These are phyloP conservation scores for Microcebus jonahi DNA, from an alignment of 2,113 vertebrate genomes.

Conservation along the genomic window DNA sequence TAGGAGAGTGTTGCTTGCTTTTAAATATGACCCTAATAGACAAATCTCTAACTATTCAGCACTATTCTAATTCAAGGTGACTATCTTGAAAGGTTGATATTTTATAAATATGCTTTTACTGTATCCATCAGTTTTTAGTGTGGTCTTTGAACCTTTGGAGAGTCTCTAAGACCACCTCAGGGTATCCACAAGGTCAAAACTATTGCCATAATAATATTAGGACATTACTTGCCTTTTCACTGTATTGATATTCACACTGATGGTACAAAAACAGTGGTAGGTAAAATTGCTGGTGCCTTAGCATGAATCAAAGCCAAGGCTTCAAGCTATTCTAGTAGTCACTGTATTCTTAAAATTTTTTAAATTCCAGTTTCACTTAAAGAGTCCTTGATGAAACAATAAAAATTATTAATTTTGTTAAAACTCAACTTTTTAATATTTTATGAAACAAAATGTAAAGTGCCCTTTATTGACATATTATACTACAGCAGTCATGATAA, in stretches of 20 bases:
- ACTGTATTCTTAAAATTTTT: neutral
- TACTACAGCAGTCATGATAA: neutral
- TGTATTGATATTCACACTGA: neutral
- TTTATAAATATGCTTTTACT: neutral
- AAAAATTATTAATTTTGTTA: neutral
- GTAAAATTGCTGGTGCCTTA: neutral
- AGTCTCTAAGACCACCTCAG: neutral
- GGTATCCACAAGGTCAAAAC: neutral
- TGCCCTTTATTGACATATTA: neutral
- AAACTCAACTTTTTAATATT: slow-evolving; percentile 3
- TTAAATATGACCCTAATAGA: neutral
- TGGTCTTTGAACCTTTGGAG: neutral
- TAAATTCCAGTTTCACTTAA: slow-evolving; percentile 34
- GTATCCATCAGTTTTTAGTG: neutral
- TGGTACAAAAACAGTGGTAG: neutral
- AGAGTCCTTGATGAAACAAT: neutral
- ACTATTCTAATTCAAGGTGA: neutral
- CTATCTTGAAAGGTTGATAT: neutral
- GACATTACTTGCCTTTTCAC: neutral
- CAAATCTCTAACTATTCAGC: neutral
- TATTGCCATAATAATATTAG: neutral
- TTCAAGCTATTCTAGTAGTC: neutral
- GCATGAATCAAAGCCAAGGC: neutral
- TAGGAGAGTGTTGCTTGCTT: neutral
- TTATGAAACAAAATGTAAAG: neutral